Conservation (phyloP, 2,888 invertebrate species). For the Stictocephala bisonia region DNA sequence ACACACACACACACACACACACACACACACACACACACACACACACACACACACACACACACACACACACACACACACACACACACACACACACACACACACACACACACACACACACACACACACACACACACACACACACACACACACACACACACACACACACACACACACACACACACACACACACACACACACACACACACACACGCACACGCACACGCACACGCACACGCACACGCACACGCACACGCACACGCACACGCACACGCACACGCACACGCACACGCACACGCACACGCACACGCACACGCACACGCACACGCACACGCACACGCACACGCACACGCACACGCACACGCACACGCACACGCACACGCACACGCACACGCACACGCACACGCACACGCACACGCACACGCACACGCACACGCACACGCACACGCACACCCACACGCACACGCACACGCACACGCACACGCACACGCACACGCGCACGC, state of each 20-base stretch:
- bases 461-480: neutral
- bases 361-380: neutral
- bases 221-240: neutral
- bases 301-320: neutral
- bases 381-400: neutral
- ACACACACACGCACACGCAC: neutral
- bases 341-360: neutral
- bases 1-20: neutral
- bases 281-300: neutral
- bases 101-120: neutral
- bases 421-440: neutral
- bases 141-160: neutral
- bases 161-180: neutral
- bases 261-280: neutral
- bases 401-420: neutral
- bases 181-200: neutral
- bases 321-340: neutral
- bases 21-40: constrained; percentile 13
- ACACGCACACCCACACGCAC: neutral
- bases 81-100: constrained; percentile 1
- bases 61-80: too few relatives aligned
- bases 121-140: constrained; percentile 1
- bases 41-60: constrained; percentile 13
- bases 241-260: neutral
- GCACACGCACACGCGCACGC: neutral